Evolutionary conservation across 1,140 invertebrate species (phyloP), one percentile per base, ranked within the genome.

Genomic region (Sitobion miscanthi): DNA sequence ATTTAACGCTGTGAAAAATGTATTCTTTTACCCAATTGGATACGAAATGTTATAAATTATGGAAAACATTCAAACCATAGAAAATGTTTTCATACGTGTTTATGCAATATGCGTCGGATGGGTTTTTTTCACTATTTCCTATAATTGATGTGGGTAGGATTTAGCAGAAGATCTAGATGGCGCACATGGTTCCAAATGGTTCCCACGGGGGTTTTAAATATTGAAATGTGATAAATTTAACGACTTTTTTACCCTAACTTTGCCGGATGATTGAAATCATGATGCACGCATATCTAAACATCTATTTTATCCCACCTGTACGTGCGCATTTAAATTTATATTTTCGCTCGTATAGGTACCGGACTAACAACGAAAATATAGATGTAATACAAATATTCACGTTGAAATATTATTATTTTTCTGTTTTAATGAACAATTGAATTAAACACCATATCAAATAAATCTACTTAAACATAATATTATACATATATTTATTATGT

Each of bases 151-250:
- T 42, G 38, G 25, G 54, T 11, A 45, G 54, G 89, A 90, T 62
- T 62, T 90, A 90, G 23, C 88, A 23, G n/a, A 38, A 35, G 52
- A 90, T 90, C 52, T 90, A 62, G 54, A 45, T 45, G 38, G 89
- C 17, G 47, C 52, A 42, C 9, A 49, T 21, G 30, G 47, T 54
- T 89, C 30, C 21, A 35, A 25, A 57, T 54, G 87, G 11, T 42
- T 90, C 89, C 89, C 89, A 30, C 30, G 89, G 57, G 89, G 0
- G 54, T 69, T 69, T 6, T 23, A 62, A 69, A 90, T 90, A 90
- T 90, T 69, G 89, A 90, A 90, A 90, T 62, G 54, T 45, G 45
- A 90, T 90, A 69, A 45, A 90, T 69, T 69, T 62, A 62, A 90
- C 89, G 9, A 30, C 20, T 90, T 62, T 90, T 57, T 90, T 90